Percentiles rank a stretch among this genome's conserved stretches.
Conservation (phyloP, 2,797 vertebrate genomes). For the Phrynocephalus guinanensis region DNA sequence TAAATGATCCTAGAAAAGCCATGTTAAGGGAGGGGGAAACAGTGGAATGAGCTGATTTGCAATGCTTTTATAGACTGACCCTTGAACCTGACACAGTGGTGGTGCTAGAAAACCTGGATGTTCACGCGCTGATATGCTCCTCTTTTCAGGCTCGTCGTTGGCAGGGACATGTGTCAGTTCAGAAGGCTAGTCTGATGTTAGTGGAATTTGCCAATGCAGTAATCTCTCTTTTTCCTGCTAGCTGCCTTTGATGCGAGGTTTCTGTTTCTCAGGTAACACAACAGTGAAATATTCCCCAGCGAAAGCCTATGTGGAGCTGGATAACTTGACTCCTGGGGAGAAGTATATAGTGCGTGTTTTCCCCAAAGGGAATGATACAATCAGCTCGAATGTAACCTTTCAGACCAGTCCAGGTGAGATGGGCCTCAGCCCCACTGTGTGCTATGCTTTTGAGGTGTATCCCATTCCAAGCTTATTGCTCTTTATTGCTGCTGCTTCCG, state of each 20-base stretch:
- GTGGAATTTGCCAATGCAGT: conserved; percentile 6
- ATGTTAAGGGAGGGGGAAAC: neutral
- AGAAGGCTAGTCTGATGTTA: neutral
- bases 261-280: conserved; percentile 94
- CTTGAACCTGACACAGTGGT: neutral
- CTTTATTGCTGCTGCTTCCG: conserved; percentile 33
- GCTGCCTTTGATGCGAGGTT: conserved; percentile 88
- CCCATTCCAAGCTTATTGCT: conserved; percentile 55
- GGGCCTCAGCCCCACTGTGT: conserved; percentile 66
- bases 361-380: conserved; percentile 88
- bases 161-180: conserved; percentile 5
- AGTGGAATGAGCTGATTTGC: neutral
- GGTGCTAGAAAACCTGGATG: neutral
- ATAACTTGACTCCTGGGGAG: conserved; percentile 90
- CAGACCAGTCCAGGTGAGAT: conserved; percentile 98
- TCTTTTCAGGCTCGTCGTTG: conserved; percentile 12
- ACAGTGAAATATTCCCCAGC: conserved; percentile 86
- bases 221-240: conserved; percentile 35
- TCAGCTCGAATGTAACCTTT: conserved; percentile 91
- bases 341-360: conserved; percentile 95
- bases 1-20: neutral
- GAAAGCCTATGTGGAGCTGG: conserved; percentile 87
- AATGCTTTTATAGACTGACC: conserved; percentile 7
- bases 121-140: neutral
- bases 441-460: conserved; percentile 57